Conservation (phyloP, 2,797 vertebrate species). For the Catamblyrhynchus diadema region DNA sequence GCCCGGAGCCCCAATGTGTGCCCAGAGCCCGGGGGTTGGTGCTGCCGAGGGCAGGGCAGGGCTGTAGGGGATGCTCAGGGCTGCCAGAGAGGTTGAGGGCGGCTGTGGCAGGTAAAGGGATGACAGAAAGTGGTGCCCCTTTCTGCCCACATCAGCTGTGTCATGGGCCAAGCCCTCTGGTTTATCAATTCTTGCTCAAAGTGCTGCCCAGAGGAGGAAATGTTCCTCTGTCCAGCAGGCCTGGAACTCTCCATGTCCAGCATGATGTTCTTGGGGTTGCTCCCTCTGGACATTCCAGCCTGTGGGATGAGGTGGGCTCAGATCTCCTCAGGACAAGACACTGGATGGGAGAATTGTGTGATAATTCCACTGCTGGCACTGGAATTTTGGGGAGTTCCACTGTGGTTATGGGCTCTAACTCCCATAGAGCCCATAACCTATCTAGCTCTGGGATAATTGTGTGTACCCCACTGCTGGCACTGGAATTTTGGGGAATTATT, state of each 20-base stretch:
- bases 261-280: accelerated
- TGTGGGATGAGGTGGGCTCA: neutral
- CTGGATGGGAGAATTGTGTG: accelerated
- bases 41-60: no score
- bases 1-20: no score
- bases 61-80: no score
- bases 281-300: neutral
- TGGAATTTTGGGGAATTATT: no score
- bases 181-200: neutral
- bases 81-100: no score
- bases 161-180: accelerated
- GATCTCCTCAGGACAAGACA: neutral
- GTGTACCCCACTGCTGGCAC: no score
- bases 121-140: neutral
- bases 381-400: neutral
- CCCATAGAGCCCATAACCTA: no score
- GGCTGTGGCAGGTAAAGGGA: no score
- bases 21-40: no score
- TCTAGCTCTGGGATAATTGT: no score
- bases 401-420: neutral
- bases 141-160: accelerated
- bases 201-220: neutral
- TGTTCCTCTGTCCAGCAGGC: neutral
- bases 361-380: accelerated
- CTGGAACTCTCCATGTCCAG: neutral